Conservation (phyloP, 2,888 invertebrate species). For the Teinopalpus imperialis region DNA sequence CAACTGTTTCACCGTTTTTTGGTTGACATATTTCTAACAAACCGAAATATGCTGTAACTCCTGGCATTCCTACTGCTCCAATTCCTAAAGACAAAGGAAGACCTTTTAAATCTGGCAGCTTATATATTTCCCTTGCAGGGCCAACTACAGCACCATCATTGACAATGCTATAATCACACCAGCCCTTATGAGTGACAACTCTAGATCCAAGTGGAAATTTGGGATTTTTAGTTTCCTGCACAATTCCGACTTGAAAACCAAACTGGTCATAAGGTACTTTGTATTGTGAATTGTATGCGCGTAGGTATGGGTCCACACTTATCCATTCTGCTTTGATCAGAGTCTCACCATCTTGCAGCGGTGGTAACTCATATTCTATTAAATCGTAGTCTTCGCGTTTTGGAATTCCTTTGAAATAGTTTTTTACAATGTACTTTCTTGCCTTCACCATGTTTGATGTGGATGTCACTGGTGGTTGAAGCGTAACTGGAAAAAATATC, state of each 20-base stretch:
- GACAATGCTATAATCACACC: slow-evolving; percentile 55
- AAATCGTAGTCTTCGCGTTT: slow-evolving; percentile 80
- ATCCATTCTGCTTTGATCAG: slow-evolving; percentile 48
- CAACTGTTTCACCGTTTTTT: slow-evolving; percentile 84
- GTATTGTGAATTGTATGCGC: slow-evolving; percentile 27
- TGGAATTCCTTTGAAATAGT: slow-evolving; percentile 81
- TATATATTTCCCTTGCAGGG: slow-evolving; percentile 30
- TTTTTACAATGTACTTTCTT: slow-evolving; percentile 79
- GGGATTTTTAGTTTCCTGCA: slow-evolving; percentile 82
- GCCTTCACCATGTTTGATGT: slow-evolving; percentile 74
- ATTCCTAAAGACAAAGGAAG: slow-evolving; percentile 72
- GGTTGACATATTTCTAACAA: slow-evolving; percentile 84
- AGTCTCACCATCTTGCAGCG: slow-evolving; percentile 77
- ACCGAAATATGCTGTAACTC: slow-evolving; percentile 86
- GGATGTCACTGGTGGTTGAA: background rate
- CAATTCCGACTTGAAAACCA: slow-evolving; percentile 46
- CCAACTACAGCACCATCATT: slow-evolving; percentile 36
- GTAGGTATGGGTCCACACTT: slow-evolving; percentile 48
- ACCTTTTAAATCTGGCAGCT: slow-evolving; percentile 74
- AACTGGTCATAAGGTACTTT: slow-evolving; percentile 44
- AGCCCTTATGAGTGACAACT: slow-evolving; percentile 82
- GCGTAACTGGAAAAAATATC: too few species aligned
- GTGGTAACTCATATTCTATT: slow-evolving; percentile 81
- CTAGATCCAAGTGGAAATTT: slow-evolving; percentile 81
- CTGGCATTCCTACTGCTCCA: slow-evolving; percentile 84